Percentiles rank a stretch among this genome's conserved stretches.
Evolutionary conservation across 2,113 vertebrate genomes (phyloP).

Genomic region (Ornithorhynchus anatinus): DNA sequence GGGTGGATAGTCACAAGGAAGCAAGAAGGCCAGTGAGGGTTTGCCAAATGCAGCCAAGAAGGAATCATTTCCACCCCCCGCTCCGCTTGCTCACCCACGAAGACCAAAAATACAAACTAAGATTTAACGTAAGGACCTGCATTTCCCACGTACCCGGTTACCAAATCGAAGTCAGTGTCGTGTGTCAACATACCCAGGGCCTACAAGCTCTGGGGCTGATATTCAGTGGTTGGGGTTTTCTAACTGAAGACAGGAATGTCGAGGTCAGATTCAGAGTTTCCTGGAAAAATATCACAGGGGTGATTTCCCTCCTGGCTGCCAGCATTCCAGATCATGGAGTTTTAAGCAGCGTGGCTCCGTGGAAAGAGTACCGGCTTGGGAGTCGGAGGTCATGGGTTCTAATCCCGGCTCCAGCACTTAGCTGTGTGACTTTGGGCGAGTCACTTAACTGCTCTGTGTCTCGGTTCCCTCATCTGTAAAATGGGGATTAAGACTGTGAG

Average conservation of each 20-base stretch:
- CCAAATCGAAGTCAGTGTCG: not conserved
- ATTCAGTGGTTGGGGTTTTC: conserved; percentile 16
- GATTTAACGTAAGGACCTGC: conserved; percentile 5
- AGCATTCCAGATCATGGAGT: not conserved
- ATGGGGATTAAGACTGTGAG: too few species aligned
- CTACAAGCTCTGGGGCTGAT: not conserved
- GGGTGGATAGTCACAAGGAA: conserved; percentile 34
- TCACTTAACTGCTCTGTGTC: too few species aligned
- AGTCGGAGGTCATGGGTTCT: too few species aligned
- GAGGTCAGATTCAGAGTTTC: conserved; percentile 5
- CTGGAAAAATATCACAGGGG: not conserved
- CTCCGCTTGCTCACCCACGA: not conserved
- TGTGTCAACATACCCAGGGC: not conserved
- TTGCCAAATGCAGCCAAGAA: conserved; percentile 48
- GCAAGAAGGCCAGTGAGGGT: not conserved
- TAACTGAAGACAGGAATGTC: conserved; percentile 15
- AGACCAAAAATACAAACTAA: conserved; percentile 17
- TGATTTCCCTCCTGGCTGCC: not conserved
- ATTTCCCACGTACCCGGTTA: conserved; percentile 2
- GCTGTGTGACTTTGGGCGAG: too few species aligned
- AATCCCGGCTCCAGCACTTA: too few species aligned
- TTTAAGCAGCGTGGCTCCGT: too few species aligned
- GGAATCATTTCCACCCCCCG: conserved; percentile 14
- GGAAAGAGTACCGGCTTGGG: too few species aligned
- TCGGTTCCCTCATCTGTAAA: too few species aligned